Evolutionary conservation across 2,888 invertebrate genomes (phyloP).

Genomic region (Poecilus cupreus): DNA sequence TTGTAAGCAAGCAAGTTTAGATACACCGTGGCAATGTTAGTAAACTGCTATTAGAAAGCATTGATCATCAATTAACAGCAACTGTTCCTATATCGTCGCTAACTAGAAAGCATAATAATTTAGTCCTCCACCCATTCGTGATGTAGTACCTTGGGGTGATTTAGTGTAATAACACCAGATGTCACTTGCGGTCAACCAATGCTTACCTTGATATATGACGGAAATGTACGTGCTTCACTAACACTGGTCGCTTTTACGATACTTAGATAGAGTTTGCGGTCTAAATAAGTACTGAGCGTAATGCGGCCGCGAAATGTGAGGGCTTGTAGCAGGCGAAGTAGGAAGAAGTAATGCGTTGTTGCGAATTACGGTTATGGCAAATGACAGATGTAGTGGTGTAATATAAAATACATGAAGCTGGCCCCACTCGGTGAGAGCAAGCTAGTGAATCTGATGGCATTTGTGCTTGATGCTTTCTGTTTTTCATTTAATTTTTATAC

Average conservation of each 20-base stretch:
- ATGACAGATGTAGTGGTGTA: neutral
- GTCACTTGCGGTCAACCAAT: conserved; percentile 53
- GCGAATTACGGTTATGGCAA: conserved; percentile 25
- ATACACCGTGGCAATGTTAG: neutral
- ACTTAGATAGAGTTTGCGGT: conserved; percentile 41
- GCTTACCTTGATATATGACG: conserved; percentile 50
- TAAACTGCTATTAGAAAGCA: neutral
- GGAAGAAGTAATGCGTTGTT: neutral
- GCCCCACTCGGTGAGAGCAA: neutral
- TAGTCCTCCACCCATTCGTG: conserved; percentile 28
- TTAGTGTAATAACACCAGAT: conserved; percentile 49
- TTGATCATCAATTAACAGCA: conserved; percentile 16
- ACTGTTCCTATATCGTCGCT: neutral
- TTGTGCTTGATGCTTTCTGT: neutral
- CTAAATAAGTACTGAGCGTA: conserved; percentile 15
- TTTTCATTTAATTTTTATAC: neutral
- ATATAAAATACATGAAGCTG: neutral
- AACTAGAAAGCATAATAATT: conserved; percentile 28
- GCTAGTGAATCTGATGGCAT: no score
- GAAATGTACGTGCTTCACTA: conserved; percentile 31
- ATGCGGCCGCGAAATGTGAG: conserved; percentile 19
- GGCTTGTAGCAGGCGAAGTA: neutral
- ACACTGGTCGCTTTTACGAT: conserved; percentile 28
- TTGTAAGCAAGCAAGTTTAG: no score
- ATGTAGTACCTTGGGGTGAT: conserved; percentile 37